Evolutionary conservation across 2,888 invertebrate species (phyloP).

Genomic region (Scaeva pyrastri): DNA sequence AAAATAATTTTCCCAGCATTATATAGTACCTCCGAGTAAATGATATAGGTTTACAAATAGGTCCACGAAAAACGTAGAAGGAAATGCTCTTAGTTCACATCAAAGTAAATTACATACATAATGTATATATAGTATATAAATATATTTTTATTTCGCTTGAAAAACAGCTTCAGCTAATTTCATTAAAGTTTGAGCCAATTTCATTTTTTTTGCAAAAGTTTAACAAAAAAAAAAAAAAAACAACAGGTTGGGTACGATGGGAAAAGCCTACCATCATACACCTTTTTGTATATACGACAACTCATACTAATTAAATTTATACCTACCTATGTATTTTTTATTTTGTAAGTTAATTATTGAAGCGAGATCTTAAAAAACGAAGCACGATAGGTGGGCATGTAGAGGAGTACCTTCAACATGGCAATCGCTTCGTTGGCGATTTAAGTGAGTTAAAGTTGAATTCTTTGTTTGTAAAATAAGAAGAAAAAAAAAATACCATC

Average conservation of each 20-base stretch:
- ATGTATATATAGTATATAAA: too few relatives aligned
- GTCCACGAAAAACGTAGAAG: not conserved
- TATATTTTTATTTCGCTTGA: not conserved
- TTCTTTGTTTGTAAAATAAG: conserved; percentile 23
- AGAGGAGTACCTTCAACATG: not conserved
- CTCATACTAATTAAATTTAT: conserved; percentile 59
- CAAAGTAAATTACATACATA: conserved; percentile 72
- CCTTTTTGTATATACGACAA: conserved; percentile 27
- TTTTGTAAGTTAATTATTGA: conserved; percentile 60
- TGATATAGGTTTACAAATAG: too few relatives aligned
- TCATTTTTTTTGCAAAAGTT: conserved; percentile 32
- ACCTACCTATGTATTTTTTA: conserved; percentile 24
- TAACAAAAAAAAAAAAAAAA: conserved; percentile 34
- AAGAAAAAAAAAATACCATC: conserved; percentile 12
- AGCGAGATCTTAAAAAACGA: conserved; percentile 64
- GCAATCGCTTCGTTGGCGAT: conserved; percentile 66
- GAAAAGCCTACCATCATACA: conserved; percentile 26
- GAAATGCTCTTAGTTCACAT: conserved; percentile 60
- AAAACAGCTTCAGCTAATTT: conserved; percentile 55
- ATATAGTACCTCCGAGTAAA: not conserved
- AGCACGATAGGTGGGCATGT: not conserved
- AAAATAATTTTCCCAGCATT: conserved; percentile 39
- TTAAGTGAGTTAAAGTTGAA: conserved; percentile 65
- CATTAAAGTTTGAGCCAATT: conserved; percentile 71
- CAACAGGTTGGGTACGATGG: conserved; percentile 39